Conservation (phyloP, 2,888 invertebrate genomes). For the Thereva nobilitata region DNA sequence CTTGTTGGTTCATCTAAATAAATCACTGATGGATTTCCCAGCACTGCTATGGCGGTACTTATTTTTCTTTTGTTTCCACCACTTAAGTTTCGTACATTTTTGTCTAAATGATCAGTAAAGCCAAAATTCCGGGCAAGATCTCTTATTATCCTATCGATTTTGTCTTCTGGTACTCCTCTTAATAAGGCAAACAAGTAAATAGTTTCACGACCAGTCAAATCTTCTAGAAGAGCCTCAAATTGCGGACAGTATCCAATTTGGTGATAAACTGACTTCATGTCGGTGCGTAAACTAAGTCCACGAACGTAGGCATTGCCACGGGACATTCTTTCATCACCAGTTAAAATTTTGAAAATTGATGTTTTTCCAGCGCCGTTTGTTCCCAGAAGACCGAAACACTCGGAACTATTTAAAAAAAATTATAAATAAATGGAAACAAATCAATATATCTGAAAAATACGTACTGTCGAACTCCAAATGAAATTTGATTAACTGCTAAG, state of each 20-base stretch:
- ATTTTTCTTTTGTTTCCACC: constrained; percentile 77
- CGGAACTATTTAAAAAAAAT: constrained; percentile 59
- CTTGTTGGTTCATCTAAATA: constrained; percentile 72
- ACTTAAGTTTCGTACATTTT: constrained; percentile 65
- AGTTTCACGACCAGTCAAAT: constrained; percentile 73
- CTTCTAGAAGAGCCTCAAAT: constrained; percentile 73
- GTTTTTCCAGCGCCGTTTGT: constrained; percentile 89
- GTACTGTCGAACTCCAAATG: constrained; percentile 59
- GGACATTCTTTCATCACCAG: constrained; percentile 76
- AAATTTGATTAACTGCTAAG: constrained; percentile 78
- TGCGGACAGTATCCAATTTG: constrained; percentile 76
- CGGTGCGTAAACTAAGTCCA: constrained; percentile 60
- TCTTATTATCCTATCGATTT: constrained; percentile 49
- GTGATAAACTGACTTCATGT: constrained; percentile 65
- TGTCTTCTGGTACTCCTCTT: constrained; percentile 58
- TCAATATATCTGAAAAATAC: too few species aligned
- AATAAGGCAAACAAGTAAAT: constrained; percentile 68
- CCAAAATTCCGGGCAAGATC: constrained; percentile 62
- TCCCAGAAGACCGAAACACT: constrained; percentile 82
- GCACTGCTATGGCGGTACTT: constrained; percentile 71
- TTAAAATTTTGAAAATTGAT: constrained; percentile 87
- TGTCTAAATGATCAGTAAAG: constrained; percentile 67
- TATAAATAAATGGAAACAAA: neutral
- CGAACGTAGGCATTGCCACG: constrained; percentile 72
- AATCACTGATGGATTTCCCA: constrained; percentile 71